Conservation (phyloP, 1,140 invertebrate species). For the Zaprionus africanus region DNA sequence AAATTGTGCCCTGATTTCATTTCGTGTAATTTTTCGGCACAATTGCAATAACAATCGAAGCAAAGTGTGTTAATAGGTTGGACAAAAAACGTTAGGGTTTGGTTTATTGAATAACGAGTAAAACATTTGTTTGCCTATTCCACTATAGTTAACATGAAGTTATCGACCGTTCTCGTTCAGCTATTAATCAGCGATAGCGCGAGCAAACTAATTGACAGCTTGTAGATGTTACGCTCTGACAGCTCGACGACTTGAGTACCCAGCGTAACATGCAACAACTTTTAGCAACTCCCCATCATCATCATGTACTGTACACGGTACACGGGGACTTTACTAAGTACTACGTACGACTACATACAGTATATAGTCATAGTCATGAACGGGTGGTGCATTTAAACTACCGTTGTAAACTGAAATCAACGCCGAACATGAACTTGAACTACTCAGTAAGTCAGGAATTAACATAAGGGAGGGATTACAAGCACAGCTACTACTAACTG, state of each 20-base stretch:
- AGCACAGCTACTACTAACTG: not conserved
- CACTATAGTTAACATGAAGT: constrained; percentile 35
- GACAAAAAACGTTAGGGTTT: constrained; percentile 5
- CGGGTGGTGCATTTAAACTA: constrained; percentile 17
- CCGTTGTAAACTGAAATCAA: constrained; percentile 31
- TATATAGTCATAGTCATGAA: not conserved
- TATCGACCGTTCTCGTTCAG: constrained; percentile 31
- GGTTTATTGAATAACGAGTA: constrained; percentile 23
- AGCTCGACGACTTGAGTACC: constrained; percentile 36
- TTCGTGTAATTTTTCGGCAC: not conserved
- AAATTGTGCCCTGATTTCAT: not conserved
- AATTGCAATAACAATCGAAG: constrained; percentile 5
- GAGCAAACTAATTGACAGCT: constrained; percentile 48
- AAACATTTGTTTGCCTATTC: constrained; percentile 39
- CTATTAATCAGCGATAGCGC: constrained; percentile 48
- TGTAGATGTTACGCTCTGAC: constrained; percentile 52
- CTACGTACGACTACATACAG: not conserved
- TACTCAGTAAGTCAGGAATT: constrained; percentile 19
- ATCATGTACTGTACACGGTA: constrained; percentile 3
- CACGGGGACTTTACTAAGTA: not conserved
- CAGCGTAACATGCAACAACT: constrained; percentile 32
- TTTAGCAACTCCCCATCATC: constrained; percentile 25
- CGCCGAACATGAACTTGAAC: constrained; percentile 39
- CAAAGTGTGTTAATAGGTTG: constrained; percentile 3
- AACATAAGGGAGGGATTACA: not conserved